Evolutionary conservation across 2,797 vertebrate species (phyloP).

Genomic region (Alca torda): DNA sequence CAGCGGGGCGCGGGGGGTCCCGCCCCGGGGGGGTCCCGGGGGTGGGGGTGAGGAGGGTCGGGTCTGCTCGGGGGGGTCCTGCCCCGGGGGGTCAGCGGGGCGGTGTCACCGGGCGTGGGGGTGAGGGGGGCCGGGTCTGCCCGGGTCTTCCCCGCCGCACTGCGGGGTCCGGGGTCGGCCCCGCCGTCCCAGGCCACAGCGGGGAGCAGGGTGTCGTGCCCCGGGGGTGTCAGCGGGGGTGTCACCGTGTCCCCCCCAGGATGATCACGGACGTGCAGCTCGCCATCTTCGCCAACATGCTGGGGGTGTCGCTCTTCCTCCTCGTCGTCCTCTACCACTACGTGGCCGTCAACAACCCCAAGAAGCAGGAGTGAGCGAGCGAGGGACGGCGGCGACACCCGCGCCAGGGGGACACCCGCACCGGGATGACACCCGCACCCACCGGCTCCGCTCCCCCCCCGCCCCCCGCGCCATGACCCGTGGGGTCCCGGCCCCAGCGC

Average conservation of each 20-base stretch:
- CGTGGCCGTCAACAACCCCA: constrained; percentile 98
- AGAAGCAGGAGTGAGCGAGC: constrained; percentile 92
- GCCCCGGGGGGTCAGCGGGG: neutral
- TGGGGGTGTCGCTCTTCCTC: constrained; percentile 94
- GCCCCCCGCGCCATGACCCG: rapidly evolving
- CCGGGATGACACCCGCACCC: neutral
- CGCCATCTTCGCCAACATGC: constrained; percentile 97
- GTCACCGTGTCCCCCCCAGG: constrained; percentile 70
- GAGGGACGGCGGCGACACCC: neutral
- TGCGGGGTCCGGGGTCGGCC: neutral
- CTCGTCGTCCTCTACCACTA: constrained; percentile 96
- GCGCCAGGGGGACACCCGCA: too few species aligned
- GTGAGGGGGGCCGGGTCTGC: neutral
- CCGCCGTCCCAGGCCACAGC: neutral
- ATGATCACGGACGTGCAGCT: constrained; percentile 98
- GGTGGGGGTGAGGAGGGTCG: neutral
- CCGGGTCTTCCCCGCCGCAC: neutral
- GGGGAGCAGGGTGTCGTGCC: neutral
- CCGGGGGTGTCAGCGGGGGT: neutral
- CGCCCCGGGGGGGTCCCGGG: too few species aligned
- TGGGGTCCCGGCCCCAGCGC: neutral
- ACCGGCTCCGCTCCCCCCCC: neutral
- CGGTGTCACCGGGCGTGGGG: rapidly evolving
- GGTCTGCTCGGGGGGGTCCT: neutral
- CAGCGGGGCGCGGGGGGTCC: too few species aligned